Evolutionary conservation across 2,888 invertebrate genomes (phyloP).

Genomic region (Spodoptera picta): DNA sequence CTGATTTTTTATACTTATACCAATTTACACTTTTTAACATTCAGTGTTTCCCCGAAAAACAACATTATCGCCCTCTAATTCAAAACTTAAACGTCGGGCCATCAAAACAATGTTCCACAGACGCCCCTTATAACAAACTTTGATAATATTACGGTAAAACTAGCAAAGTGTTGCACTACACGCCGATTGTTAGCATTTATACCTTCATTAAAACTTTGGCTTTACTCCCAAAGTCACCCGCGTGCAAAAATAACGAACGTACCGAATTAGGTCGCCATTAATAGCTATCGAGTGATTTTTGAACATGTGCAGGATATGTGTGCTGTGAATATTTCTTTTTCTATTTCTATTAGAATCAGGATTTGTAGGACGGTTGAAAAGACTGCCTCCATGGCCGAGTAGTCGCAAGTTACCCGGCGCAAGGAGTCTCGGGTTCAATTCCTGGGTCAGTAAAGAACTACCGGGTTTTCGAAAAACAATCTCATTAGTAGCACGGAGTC

Average conservation of each 20-base stretch:
- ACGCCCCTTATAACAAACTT: slow-evolving; percentile 28
- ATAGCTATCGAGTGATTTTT: slow-evolving; percentile 15
- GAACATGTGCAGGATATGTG: neutral
- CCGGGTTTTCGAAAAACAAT: too few relatives aligned
- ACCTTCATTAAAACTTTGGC: slow-evolving; percentile 52
- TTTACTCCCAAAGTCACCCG: slow-evolving; percentile 6
- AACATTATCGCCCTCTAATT: neutral
- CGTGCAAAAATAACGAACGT: slow-evolving; percentile 48
- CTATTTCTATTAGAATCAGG: too few relatives aligned
- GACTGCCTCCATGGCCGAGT: too few relatives aligned
- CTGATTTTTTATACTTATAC: too few relatives aligned
- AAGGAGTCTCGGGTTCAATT: too few relatives aligned
- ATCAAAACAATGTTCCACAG: slow-evolving; percentile 20
- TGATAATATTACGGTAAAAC: slow-evolving; percentile 40
- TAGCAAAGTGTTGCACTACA: slow-evolving; percentile 37
- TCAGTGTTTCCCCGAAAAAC: neutral
- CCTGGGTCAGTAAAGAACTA: too few relatives aligned
- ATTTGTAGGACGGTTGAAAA: too few relatives aligned
- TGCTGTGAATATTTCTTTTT: too few relatives aligned
- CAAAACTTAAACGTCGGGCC: slow-evolving; percentile 8
- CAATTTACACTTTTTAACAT: too few relatives aligned
- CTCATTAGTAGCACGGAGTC: too few relatives aligned
- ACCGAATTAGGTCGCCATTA: slow-evolving; percentile 17
- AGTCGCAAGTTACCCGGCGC: too few relatives aligned
- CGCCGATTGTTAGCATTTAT: slow-evolving; percentile 45